Conservation (phyloP, 1,140 invertebrate genomes). For the Samia ricini region DNA sequence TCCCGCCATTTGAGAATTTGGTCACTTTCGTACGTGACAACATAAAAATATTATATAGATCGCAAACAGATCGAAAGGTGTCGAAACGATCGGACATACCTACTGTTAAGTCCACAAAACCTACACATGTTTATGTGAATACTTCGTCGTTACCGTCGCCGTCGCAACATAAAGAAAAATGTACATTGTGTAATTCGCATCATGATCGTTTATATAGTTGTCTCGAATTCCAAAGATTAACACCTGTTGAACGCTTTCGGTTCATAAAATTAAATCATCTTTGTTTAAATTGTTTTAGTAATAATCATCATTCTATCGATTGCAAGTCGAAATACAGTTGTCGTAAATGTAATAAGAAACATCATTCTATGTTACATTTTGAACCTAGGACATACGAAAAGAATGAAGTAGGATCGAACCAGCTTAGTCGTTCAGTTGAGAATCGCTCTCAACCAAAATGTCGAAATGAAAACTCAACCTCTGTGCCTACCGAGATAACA, state of each 20-base stretch:
- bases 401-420: slow-evolving; percentile 1
- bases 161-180: background rate
- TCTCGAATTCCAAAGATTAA: background rate
- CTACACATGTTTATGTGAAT: background rate
- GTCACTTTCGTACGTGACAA: background rate
- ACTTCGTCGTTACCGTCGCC: slow-evolving; percentile 6
- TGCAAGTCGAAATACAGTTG: background rate
- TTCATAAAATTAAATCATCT: background rate
- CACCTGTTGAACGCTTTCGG: background rate
- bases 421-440: too few relatives aligned
- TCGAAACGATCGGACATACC: background rate
- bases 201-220: slow-evolving; percentile 1
- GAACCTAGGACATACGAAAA: slow-evolving; percentile 14
- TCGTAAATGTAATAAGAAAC: background rate
- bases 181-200: too few relatives aligned
- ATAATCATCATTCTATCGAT: background rate
- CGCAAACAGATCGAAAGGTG: background rate
- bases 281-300: slow-evolving; percentile 5
- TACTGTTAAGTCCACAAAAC: too few relatives aligned
- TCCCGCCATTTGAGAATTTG: background rate
- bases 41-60: background rate
- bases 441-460: too few relatives aligned
- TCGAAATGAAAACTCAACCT: background rate
- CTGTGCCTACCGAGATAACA: background rate
- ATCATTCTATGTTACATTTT: slow-evolving; percentile 8